These are phyloP conservation scores for Tyto alba DNA, from an alignment of 2,113 vertebrate genomes.

Conservation along the genomic window DNA sequence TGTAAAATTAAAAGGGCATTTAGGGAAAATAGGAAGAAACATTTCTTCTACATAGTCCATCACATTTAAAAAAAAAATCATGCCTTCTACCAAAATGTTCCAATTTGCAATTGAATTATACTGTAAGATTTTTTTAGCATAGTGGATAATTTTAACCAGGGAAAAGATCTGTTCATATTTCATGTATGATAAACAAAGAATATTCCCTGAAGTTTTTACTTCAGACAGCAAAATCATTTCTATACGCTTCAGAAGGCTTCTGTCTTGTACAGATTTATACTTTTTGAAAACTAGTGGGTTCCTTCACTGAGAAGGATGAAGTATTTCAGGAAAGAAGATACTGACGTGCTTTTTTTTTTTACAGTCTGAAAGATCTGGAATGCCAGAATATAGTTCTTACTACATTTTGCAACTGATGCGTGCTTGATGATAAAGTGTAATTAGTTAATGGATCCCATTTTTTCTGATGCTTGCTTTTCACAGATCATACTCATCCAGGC, in stretches of 20 bases:
- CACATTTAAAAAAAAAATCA: background rate
- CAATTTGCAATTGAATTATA: background rate
- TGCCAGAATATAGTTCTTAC: background rate
- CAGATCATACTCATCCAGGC: background rate
- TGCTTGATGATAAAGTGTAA: conserved; percentile 29
- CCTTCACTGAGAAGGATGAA: background rate
- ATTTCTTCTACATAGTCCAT: background rate
- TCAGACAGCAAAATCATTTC: background rate
- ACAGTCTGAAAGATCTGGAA: background rate
- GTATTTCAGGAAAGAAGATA: background rate
- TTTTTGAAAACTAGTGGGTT: background rate
- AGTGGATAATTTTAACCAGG: background rate
- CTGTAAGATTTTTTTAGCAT: background rate
- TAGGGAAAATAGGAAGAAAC: background rate
- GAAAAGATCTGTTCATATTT: background rate
- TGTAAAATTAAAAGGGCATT: background rate
- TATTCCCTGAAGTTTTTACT: background rate
- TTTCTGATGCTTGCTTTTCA: conserved; percentile 32
- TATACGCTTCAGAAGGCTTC: background rate
- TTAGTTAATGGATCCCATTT: conserved; percentile 35
- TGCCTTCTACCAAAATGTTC: background rate
- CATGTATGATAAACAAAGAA: background rate
- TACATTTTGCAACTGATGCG: background rate
- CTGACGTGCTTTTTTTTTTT: background rate
- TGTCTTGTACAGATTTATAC: background rate